Base-by-base conservation (phyloP, 1,140 invertebrate genomes). In the Drosophila sp. region DNA sequence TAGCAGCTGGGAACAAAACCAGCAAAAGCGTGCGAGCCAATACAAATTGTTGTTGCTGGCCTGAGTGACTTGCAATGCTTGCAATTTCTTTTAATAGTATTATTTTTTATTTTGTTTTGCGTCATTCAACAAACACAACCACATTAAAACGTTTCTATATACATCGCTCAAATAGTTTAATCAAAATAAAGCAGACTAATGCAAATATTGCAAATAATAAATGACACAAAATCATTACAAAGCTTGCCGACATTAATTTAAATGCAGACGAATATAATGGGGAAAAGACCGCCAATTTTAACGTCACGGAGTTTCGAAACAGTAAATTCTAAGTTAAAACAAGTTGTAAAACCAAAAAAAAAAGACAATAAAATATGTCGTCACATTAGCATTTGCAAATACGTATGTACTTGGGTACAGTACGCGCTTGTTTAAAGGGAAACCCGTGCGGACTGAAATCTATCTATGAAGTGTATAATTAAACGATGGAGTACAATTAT, bases 41-140 rank as follows among this genome's bases (percentile, higher is more conserved):
- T 54, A 67, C 69, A 72, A 77, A 64, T 54, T 70, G 74, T 81
- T 76, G 43, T 72, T 67, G 40, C 40, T 76, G 46, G 21, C 43
- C 34, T 46, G 54, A 75, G 63, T 82, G 67, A 71, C 72, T 75
- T 75, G 72, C 72, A 50, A 72, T 58, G 67, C 67, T 65, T 72
- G 76, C 79, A 80, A 50, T 64, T 76, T 73, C 70, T 66, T 84
- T 58, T 25, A 21, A 43, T 65, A n/a, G 48, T 67, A 29, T 54
- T 43, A 51, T 80, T 64, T 70, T 73, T 74, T 84, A 72, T 86
- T 72, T 77, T 70, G 51, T 80, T 83, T 87, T 89, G 73, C 84
- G 84, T 89, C 83, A 89, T 89, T 83, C 59, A 67, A 65, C 54
- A 43, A 43, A 51, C 29, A 40, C 32, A 64, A 41, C 48, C 41